These are phyloP conservation scores for Penaeus chinensis DNA, from an alignment of 1,140 invertebrate genomes.

Conservation along the genomic window DNA sequence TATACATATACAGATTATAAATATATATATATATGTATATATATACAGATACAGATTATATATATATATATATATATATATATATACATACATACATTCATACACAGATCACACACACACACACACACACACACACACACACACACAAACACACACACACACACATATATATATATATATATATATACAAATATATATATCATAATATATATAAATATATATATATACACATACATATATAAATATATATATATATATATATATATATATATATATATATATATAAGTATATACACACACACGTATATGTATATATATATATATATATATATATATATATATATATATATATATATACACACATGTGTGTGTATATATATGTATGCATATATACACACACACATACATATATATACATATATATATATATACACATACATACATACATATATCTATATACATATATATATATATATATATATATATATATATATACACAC, in stretches of 20 bases:
- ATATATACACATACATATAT: constrained; percentile 31
- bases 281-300: not conserved
- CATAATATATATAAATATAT: constrained; percentile 17
- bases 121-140: no score
- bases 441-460: constrained; percentile 3
- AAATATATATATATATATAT: constrained; percentile 31
- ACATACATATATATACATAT: constrained; percentile 5
- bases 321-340: constrained; percentile 4
- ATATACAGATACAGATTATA: not conserved
- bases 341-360: not conserved
- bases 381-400: not conserved
- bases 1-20: no score
- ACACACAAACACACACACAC: no score
- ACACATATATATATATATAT: no score
- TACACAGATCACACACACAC: not conserved
- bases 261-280: constrained; percentile 2
- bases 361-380: not conserved
- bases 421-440: not conserved
- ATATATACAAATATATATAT: no score
- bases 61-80: no score
- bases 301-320: not conserved
- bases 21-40: constrained; percentile 23
- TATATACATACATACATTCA: no score
- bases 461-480: not conserved
- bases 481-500: not conserved